Base-by-base conservation (phyloP, 1,140 invertebrate species). In the Melipona quadrifasciata region DNA sequence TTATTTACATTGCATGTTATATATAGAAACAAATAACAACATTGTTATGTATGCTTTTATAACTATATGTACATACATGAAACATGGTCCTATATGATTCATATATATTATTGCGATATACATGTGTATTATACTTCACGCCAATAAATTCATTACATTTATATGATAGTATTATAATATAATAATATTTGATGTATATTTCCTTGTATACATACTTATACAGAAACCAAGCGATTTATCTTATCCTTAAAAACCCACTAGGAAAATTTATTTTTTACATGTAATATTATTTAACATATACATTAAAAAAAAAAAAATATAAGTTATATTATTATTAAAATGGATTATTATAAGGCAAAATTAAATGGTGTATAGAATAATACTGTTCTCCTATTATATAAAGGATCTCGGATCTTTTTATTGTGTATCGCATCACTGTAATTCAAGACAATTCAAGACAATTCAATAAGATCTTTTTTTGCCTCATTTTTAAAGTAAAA, bases 71-170 rank as follows among this genome's bases (percentile, higher is more conserved):
- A 93, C 87, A 92, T 91, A 93, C 89, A 90, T 87, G 87, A 89
- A 91, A 92, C 86, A 88, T 93, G 92, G 92, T 92, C 90, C 90
- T 93, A 91, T 92, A 89, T 89, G 82, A 91, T 91, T 92, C 89
- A 92, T 93, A 93, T 92, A 90, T 92, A 90, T 93, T 90, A 92
- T 92, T 93, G 90, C 90, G 51, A 84, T 91, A 77, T 90, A 91
- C 86, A 86, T 86, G 68, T 89, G 72, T 85, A 73, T 86, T 75
- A 86, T 83, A 64, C 27, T 88, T 80, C 83, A 72, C 65, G 71
- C 64, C 61, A 67, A 85, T 73, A 87, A 82, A 80, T 82, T 86
- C 70, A 61, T 55, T 53, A 72, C 57, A 24, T 39, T 89, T 73
- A 58, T 34, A 21, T 77, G 11, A 11, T 73, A 77, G 47, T 39